Conservation (phyloP, 2,888 invertebrate genomes). For the Conops quadrifasciatus region DNA sequence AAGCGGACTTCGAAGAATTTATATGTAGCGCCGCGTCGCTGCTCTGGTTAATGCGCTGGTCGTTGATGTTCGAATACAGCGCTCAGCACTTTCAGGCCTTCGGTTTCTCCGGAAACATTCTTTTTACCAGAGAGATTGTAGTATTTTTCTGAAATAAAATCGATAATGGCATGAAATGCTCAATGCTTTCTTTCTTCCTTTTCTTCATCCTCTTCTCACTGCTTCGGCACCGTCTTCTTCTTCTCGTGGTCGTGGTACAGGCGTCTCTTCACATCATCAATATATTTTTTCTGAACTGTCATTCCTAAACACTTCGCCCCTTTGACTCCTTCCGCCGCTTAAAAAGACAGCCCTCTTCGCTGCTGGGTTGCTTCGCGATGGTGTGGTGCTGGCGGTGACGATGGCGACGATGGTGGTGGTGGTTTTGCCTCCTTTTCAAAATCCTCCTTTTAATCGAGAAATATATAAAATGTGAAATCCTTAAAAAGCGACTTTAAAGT, state of each 20-base stretch:
- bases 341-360: neutral
- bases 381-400: neutral
- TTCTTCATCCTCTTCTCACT: neutral
- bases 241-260: neutral
- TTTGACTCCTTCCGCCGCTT: too few relatives aligned
- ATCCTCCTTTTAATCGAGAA: slow-evolving; percentile 20
- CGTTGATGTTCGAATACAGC: too few relatives aligned
- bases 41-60: neutral
- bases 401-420: slow-evolving; percentile 8
- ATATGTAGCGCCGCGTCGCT: slow-evolving; percentile 5
- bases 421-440: neutral
- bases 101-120: neutral
- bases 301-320: too few relatives aligned
- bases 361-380: neutral
- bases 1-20: slow-evolving; percentile 29
- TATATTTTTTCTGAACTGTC: too few relatives aligned
- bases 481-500: slow-evolving; percentile 51
- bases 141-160: neutral
- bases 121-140: neutral
- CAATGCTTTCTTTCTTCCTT: neutral
- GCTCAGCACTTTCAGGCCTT: neutral
- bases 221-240: neutral
- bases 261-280: too few relatives aligned
- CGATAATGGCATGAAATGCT: neutral
- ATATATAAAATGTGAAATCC: slow-evolving; percentile 23